Conservation (phyloP, 2,888 invertebrate species). For the Bugulina stolonifera region DNA sequence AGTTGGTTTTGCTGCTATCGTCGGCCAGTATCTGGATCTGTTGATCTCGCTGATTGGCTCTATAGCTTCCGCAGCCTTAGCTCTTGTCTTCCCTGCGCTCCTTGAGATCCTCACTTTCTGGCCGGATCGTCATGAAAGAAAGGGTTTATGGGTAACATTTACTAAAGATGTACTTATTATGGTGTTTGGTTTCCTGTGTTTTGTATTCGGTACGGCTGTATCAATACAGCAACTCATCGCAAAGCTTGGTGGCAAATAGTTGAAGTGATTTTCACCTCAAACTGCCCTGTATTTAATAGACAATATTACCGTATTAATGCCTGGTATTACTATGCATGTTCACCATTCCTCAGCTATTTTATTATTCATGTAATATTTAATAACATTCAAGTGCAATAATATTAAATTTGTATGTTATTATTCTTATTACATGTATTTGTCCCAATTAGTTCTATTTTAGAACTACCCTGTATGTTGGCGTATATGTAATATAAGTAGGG, state of each 20-base stretch:
- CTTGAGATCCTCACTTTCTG: conserved; percentile 46
- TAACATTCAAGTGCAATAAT: not conserved
- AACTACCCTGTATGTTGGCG: too few relatives aligned
- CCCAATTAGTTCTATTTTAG: too few relatives aligned
- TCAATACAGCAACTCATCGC: conserved; percentile 24
- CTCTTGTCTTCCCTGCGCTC: conserved; percentile 49
- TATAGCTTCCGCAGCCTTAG: conserved; percentile 46
- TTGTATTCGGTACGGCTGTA: conserved; percentile 66
- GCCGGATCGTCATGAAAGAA: conserved; percentile 30
- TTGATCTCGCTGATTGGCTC: conserved; percentile 52
- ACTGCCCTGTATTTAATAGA: too few relatives aligned
- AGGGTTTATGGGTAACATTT: conserved; percentile 26
- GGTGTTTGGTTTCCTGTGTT: conserved; percentile 73
- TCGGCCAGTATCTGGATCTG: conserved; percentile 47
- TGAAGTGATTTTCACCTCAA: too few relatives aligned
- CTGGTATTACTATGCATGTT: too few relatives aligned
- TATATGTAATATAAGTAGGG: too few relatives aligned
- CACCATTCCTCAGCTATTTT: not conserved
- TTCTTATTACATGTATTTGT: too few relatives aligned
- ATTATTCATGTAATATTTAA: not conserved
- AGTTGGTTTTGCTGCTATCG: conserved; percentile 24
- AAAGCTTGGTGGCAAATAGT: not conserved
- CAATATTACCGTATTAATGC: too few relatives aligned
- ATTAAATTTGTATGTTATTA: too few relatives aligned
- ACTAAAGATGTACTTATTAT: conserved; percentile 73